Evolutionary conservation across 2,113 vertebrate genomes (phyloP).

Genomic region (Thunnus maccoyii): DNA sequence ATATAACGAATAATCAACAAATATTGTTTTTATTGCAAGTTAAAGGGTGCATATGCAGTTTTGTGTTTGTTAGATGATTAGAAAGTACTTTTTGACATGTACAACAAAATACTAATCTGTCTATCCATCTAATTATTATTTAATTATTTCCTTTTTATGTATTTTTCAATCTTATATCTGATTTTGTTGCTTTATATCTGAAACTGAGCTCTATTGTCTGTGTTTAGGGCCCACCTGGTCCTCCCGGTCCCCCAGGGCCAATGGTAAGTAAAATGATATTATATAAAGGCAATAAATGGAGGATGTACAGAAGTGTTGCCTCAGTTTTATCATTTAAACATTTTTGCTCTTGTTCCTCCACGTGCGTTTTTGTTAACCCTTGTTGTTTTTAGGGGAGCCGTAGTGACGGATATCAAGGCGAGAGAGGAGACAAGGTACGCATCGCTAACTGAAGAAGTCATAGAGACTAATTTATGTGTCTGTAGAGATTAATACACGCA

Average conservation of each 20-base stretch:
- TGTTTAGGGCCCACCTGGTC: conserved; percentile 87
- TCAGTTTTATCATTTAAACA: neutral
- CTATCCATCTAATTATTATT: neutral
- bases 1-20: too few species aligned
- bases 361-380: conserved; percentile 2
- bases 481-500: neutral
- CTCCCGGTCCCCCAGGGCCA: conserved; percentile 85
- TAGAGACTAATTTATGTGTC: neutral
- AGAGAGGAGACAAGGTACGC: conserved; percentile 93
- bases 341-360: neutral
- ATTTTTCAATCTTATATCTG: neutral
- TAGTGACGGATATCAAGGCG: conserved; percentile 89
- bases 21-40: too few species aligned
- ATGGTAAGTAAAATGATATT: conserved; percentile 84
- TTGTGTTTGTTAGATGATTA: too few species aligned
- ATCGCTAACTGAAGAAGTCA: conserved; percentile 3
- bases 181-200: neutral
- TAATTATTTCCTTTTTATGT: neutral
- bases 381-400: conserved; percentile 87
- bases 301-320: neutral
- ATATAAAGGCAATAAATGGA: neutral
- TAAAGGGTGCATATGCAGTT: too few species aligned
- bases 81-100: too few species aligned
- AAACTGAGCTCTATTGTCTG: conserved; percentile 15
- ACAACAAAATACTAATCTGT: neutral